Conservation (phyloP, 37 sponge, comb jelly and placozoan genomes). For the Trichoplax adhaerens region DNA sequence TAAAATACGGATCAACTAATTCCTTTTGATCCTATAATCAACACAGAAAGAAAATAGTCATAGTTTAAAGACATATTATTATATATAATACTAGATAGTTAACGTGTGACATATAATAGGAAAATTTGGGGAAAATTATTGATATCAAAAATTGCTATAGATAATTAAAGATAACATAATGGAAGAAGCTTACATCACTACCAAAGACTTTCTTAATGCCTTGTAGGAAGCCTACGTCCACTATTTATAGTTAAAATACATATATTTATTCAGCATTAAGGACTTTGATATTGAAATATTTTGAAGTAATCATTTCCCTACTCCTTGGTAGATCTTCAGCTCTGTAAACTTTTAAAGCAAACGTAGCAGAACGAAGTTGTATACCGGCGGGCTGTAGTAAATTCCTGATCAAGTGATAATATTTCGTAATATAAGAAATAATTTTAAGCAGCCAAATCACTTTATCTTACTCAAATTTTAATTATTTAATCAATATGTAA, state of each 20-base stretch:
- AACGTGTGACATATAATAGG: too few relatives aligned
- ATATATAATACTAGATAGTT: too few relatives aligned
- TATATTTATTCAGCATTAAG: neutral
- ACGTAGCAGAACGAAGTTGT: conserved; percentile 68
- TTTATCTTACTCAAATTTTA: too few relatives aligned
- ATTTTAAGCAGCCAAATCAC: too few relatives aligned
- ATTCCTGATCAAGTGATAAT: conserved; percentile 29
- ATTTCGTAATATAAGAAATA: too few relatives aligned
- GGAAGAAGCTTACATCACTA: conserved; percentile 1
- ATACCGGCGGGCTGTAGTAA: conserved; percentile 90
- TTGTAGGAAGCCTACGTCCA: conserved; percentile 78
- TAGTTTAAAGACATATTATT: too few relatives aligned
- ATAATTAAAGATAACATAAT: too few relatives aligned
- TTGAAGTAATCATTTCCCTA: conserved; percentile 5
- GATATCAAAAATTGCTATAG: too few relatives aligned
- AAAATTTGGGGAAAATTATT: too few relatives aligned
- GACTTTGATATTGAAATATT: too few relatives aligned
- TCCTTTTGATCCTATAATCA: conserved; percentile 53
- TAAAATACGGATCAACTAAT: conserved; percentile 87
- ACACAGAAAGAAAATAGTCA: neutral
- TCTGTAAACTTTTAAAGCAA: conserved; percentile 51
- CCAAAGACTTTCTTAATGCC: conserved; percentile 64
- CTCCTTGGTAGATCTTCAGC: conserved; percentile 89
- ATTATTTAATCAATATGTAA: too few relatives aligned
- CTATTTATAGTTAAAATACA: conserved; percentile 13